These are phyloP conservation scores for Lycaena phlaeas DNA, from an alignment of 2,888 invertebrate genomes.

Conservation along the genomic window DNA sequence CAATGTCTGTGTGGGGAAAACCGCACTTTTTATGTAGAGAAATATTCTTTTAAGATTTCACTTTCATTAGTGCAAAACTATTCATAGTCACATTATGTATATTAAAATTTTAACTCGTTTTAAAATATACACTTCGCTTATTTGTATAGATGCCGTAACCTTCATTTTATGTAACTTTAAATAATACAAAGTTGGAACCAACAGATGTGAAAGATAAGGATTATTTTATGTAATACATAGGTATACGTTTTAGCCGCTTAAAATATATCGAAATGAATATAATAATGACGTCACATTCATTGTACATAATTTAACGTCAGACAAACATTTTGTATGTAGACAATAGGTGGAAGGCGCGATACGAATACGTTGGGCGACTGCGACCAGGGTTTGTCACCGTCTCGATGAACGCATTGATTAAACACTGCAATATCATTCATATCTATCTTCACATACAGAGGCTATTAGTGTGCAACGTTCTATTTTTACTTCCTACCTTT, in stretches of 20 bases:
- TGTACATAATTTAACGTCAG: not conserved
- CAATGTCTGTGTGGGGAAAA: too few relatives aligned
- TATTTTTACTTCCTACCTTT: not conserved
- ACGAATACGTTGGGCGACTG: not conserved
- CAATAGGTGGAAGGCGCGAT: not conserved
- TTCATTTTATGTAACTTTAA: too few relatives aligned
- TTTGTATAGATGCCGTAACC: too few relatives aligned
- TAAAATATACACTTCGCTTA: too few relatives aligned
- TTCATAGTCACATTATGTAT: too few relatives aligned
- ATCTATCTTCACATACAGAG: not conserved
- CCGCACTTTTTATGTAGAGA: too few relatives aligned
- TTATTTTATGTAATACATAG: not conserved
- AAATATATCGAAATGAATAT: conserved; percentile 2
- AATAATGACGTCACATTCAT: not conserved
- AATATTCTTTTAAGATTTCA: too few relatives aligned
- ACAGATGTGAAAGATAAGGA: not conserved
- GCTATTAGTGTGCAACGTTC: not conserved
- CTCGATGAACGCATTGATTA: not conserved
- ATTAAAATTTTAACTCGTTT: too few relatives aligned
- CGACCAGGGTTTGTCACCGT: not conserved
- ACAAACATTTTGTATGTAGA: not conserved
- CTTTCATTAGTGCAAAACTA: too few relatives aligned
- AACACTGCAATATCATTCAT: not conserved
- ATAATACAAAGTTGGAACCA: not conserved
- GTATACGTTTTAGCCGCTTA: not conserved